Percentiles rank a stretch among this genome's conserved stretches.
These are phyloP conservation scores for Allolobophora icterica DNA, from an alignment of 2,888 invertebrate genomes.

Conservation along the genomic window DNA sequence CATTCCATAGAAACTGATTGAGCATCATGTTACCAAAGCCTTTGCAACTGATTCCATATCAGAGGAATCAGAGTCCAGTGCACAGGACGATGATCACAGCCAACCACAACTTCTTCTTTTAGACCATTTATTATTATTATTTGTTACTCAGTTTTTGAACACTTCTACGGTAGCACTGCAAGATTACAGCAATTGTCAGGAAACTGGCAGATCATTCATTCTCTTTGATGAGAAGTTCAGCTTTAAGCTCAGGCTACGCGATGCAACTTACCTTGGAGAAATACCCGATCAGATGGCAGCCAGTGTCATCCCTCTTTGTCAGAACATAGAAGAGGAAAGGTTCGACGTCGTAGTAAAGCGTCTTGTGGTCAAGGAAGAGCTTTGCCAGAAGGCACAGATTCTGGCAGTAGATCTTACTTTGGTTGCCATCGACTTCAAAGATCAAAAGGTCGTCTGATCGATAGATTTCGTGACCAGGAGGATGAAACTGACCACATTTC, in stretches of 20 bases:
- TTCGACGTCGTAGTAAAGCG: conserved; percentile 96
- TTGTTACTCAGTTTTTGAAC: not conserved
- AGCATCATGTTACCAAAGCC: not conserved
- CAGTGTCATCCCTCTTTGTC: conserved; percentile 81
- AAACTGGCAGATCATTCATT: not conserved
- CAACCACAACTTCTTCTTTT: not conserved
- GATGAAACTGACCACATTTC: conserved; percentile 92
- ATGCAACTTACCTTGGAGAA: conserved; percentile 80
- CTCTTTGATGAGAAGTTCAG: too few relatives aligned
- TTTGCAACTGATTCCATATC: too few relatives aligned
- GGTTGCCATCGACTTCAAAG: conserved; percentile 63
- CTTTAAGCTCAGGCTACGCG: not conserved
- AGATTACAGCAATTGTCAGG: not conserved
- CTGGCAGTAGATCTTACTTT: conserved; percentile 80
- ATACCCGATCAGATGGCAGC: conserved; percentile 93
- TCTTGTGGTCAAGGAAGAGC: conserved; percentile 98
- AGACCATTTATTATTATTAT: not conserved
- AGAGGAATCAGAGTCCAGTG: too few relatives aligned
- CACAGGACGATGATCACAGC: too few relatives aligned
- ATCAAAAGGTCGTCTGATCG: conserved; percentile 79
- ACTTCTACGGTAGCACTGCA: not conserved
- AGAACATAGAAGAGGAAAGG: conserved; percentile 98
- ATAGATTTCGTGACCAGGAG: conserved; percentile 99
- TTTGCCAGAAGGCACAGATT: conserved; percentile 96
- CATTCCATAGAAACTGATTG: not conserved